Base-by-base conservation (phyloP, 2,797 vertebrate species). In the Rachycentron canadum region DNA sequence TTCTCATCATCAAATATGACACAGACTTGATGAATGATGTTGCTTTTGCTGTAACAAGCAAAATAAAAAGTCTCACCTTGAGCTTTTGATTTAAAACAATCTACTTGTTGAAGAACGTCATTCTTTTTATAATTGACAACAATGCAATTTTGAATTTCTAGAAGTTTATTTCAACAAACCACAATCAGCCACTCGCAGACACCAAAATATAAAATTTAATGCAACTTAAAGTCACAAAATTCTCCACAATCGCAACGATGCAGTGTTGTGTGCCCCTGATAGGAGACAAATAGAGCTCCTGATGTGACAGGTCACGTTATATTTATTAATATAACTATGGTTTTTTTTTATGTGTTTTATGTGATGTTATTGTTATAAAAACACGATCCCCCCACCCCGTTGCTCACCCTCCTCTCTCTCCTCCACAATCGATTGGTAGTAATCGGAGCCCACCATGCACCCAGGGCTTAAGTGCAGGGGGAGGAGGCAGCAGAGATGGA, bases 391-490 rank as follows among this genome's bases (percentile, higher is more conserved):
- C 25, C 28, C 52, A 32, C 67, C 57, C 70, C 55, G 14, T 71
- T 69, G 65, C 82, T 86, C 67, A 6, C 78, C 50, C 72, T 72
- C 34, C 79, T 65, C 70, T 81, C 81, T 82, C 83, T 86, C 88
- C 80, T 79, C 69, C 72, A 52, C 74, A 41, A 96, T 96, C 85
- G 88, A 96, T 95, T 34, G 38, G 64, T 45, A 17, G 95, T 94
- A 95, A 96, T 93, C 83, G 45, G 93, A 95, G 92, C 91, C 91
- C 78, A 53, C 70, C 41, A 61, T 85, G 87, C 87, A 83, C 79
- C 62, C 73, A 40, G 74, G 83, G 78, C 89, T 92, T 94, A 95
- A 96, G 94, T 96, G 94, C 93, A 92, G 78, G 76, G 76, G 78
- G 92, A 81, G 82, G 84, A 81, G 69, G 84, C 64, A 78, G 85